Base-by-base conservation (phyloP, 2,113 vertebrate genomes). In the Chauna torquata region DNA sequence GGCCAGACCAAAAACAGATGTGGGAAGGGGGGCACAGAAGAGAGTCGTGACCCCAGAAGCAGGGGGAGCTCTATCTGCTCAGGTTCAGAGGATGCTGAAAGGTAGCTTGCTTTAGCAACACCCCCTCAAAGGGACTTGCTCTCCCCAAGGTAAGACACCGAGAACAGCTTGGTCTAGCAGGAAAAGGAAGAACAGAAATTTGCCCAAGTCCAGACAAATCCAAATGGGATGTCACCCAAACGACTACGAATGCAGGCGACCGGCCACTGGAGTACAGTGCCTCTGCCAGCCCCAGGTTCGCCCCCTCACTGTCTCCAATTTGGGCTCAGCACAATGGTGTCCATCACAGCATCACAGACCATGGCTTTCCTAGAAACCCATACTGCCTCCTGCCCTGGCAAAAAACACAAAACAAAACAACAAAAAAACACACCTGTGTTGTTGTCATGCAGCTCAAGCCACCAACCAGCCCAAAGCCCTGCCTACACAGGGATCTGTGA, bases 201-300 rank as follows among this genome's bases (percentile, higher is more conserved):
- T 87, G 12, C 25, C 61, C 27, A 38, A 68, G 69, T 28, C 47
- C n/a, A 90, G 47, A 78, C 70, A 82, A 95, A 95, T 25, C 40
- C 23, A 30, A 71, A 62, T 0, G 3, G 16, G 30, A 49, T 52
- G 32, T 18, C 69, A 14, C 34, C 47, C 58, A 86, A 69, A 54
- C 50, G 23, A 44, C 30, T 57, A 47, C 12, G 32, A 52, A 9
- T 28, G 8, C 32, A 85, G 28, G 17, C 7, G 9, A 84, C 24
- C 5, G 3, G 38, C 32, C 3, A 2, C 47, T 47, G 65, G 32
- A 88, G 28, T 45, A 28, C 0, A 0, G 34, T 50, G 36, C 24
- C 12, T 40, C 50, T 75, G 13, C 23, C 38, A 76, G 28, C 5
- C 38, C n/a, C 0, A 11, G 16, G 23, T 89, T 91, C 47, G 62